These are phyloP conservation scores for Dissostichus mawsoni DNA, from an alignment of 2,113 vertebrate species.

Conservation along the genomic window DNA sequence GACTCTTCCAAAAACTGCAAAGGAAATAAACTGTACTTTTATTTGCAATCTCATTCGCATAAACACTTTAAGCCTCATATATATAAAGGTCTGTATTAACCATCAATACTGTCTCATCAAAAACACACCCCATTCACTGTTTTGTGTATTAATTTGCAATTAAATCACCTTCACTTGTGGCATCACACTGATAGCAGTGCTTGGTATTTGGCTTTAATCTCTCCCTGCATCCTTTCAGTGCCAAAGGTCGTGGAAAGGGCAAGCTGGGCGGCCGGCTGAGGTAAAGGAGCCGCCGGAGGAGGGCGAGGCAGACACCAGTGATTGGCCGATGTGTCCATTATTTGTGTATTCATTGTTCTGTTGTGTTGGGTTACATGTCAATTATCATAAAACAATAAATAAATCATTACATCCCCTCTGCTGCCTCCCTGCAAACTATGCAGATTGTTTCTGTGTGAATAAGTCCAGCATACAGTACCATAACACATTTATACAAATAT, in stretches of 20 bases:
- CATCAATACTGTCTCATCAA: not conserved
- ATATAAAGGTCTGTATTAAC: not conserved
- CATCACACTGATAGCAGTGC: not conserved
- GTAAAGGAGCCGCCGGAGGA: slow-evolving; percentile 61
- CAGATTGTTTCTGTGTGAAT: slow-evolving; percentile 4
- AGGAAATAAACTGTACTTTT: not conserved
- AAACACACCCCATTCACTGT: not conserved
- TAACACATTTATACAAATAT: slow-evolving; percentile 26
- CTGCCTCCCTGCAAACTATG: slow-evolving; percentile 3
- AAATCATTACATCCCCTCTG: slow-evolving; percentile 29
- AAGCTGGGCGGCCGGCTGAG: slow-evolving; percentile 79
- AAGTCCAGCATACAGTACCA: not conserved
- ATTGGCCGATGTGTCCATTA: slow-evolving; percentile 4
- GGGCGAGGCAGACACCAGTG: not conserved
- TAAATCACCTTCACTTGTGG: not conserved
- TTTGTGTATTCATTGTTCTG: slow-evolving; percentile 29
- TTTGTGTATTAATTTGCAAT: not conserved
- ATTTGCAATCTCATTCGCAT: not conserved
- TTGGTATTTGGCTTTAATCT: not conserved
- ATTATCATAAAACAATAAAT: slow-evolving; percentile 75
- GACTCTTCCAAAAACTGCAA: not conserved
- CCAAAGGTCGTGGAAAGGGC: slow-evolving; percentile 84
- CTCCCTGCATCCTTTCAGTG: slow-evolving; percentile 59
- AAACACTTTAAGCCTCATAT: not conserved
- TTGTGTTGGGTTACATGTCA: slow-evolving; percentile 49